phyloP scores from a whole-genome alignment of 35 echinoderm and acorn worm species.

The Ptychodera flava region DNA sequence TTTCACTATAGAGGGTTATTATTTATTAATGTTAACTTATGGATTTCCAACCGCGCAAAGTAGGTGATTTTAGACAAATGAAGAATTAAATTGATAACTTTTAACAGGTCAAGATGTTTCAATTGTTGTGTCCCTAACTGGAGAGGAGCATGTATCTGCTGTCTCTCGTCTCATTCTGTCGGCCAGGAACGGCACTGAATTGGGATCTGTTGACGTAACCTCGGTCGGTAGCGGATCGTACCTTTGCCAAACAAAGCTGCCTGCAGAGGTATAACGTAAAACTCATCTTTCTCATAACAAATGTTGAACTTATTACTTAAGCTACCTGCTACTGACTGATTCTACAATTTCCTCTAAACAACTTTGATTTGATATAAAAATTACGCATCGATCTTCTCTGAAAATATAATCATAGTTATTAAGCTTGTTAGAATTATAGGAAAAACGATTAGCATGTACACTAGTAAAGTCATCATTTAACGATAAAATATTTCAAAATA shows the following conservation, averaged over 20 bases:
- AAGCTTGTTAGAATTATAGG: too few relatives aligned
- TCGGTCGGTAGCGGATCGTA: not conserved
- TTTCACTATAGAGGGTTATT: not conserved
- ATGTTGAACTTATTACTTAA: too few relatives aligned
- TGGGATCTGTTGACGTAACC: not conserved
- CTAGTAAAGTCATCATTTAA: too few relatives aligned
- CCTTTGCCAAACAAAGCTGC: not conserved
- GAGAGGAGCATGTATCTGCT: not conserved
- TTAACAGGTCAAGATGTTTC: not conserved
- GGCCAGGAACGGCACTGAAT: not conserved
- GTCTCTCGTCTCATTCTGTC: not conserved
- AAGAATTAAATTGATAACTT: not conserved
- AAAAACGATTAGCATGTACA: too few relatives aligned
- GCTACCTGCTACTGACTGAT: not conserved
- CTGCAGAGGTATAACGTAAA: not conserved
- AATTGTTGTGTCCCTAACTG: not conserved
- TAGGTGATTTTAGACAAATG: not conserved
- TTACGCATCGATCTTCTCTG: not conserved
- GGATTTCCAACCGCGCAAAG: not conserved
- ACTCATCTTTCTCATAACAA: not conserved
- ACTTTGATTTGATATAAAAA: not conserved
- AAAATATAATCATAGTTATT: too few relatives aligned
- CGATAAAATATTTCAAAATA: too few relatives aligned
- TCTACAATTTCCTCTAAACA: not conserved
- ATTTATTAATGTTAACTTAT: not conserved